A percentile compares a stretch with the other conserved stretches of the same genome.
phyloP scores from a whole-genome alignment of 53 echinoderm and acorn worm genomes.

The Hippasteria phrygiana region DNA sequence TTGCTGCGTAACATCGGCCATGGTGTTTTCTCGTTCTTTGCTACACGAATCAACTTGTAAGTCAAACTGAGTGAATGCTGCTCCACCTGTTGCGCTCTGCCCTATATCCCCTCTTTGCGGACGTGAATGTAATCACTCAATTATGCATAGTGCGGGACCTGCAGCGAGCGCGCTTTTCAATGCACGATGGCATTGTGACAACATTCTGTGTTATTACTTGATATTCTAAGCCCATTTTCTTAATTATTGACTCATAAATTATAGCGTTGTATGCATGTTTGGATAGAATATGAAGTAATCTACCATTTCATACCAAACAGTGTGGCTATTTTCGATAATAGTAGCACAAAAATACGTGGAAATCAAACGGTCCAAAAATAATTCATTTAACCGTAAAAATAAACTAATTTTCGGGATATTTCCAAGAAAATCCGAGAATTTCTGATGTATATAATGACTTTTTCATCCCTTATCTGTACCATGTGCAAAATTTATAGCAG shows the following conservation, averaged over 20 bases:
- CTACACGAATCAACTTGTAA: background rate
- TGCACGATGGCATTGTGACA: slow-evolving; percentile 6
- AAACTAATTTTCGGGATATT: slow-evolving; percentile 11
- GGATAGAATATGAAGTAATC: background rate
- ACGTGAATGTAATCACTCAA: slow-evolving; percentile 46
- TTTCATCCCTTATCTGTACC: background rate
- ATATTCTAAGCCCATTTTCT: slow-evolving; percentile 22
- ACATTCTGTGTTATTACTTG: slow-evolving; percentile 46
- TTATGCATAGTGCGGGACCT: slow-evolving; percentile 1
- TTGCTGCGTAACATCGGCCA: slow-evolving; percentile 30
- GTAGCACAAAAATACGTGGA: background rate
- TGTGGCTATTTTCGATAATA: too few relatives aligned
- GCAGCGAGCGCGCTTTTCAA: slow-evolving; percentile 41
- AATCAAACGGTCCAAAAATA: background rate
- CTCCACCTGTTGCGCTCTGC: background rate
- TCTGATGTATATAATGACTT: background rate
- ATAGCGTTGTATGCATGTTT: background rate
- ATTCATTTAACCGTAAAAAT: slow-evolving; percentile 1
- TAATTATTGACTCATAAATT: background rate
- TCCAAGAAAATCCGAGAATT: too few relatives aligned
- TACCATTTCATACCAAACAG: background rate
- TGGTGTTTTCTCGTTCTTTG: background rate
- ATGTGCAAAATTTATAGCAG: background rate
- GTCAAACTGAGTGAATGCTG: background rate
- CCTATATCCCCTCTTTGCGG: slow-evolving; percentile 28